Evolutionary conservation across 2,113 vertebrate genomes (phyloP).

Genomic region (Mohoua ochrocephala): DNA sequence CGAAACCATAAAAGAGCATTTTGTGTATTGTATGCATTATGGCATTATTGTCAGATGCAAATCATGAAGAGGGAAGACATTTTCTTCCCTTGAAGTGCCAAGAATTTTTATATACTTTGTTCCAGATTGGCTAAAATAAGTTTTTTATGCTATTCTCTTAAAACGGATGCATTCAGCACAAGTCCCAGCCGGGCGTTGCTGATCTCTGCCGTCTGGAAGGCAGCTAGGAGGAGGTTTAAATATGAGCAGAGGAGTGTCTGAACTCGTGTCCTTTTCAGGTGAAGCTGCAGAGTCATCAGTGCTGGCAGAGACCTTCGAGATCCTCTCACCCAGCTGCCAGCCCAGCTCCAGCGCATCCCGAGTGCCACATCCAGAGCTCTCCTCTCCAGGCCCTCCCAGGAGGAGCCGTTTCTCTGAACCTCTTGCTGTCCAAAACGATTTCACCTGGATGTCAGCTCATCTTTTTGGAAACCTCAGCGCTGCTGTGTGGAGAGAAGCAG

Average conservation of each 20-base stretch:
- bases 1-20: background rate
- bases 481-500: background rate
- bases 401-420: background rate
- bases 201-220: background rate
- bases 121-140: background rate
- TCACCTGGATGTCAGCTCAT: background rate
- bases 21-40: background rate
- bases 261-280: rapidly evolving
- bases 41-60: background rate
- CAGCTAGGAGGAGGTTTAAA: background rate
- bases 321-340: background rate
- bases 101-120: background rate
- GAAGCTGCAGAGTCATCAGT: background rate
- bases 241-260: background rate
- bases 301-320: background rate
- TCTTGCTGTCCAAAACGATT: background rate
- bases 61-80: background rate
- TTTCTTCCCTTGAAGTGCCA: background rate
- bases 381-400: background rate
- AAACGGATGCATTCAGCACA: too few species aligned
- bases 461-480: background rate
- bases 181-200: background rate
- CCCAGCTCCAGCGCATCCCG: background rate
- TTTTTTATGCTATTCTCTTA: background rate
- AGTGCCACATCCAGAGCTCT: background rate